These are phyloP conservation scores for Phortica variegata DNA, from an alignment of 1,140 invertebrate species.

Conservation along the genomic window DNA sequence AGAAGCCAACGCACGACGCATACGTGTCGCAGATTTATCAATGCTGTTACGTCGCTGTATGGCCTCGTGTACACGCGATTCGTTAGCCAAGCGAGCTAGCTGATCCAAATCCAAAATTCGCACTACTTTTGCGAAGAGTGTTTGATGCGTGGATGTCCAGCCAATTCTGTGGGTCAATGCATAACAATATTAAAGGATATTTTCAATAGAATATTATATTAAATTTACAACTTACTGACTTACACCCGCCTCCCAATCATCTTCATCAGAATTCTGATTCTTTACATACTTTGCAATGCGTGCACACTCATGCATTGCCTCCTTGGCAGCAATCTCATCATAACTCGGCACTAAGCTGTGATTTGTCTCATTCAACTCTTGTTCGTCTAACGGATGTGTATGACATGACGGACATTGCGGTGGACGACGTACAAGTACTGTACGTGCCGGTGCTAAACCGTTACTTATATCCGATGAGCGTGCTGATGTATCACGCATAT, in stretches of 20 bases:
- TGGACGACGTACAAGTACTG: conserved; percentile 43
- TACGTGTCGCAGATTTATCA: conserved; percentile 70
- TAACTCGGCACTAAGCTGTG: conserved; percentile 59
- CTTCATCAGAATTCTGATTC: conserved; percentile 62
- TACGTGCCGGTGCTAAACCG: conserved; percentile 37
- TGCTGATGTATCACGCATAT: conserved; percentile 36
- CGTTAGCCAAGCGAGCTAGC: conserved; percentile 66
- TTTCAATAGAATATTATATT: background rate
- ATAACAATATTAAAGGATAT: background rate
- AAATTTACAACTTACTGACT: conserved; percentile 60
- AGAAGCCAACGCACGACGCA: conserved; percentile 68
- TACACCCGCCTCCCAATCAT: conserved; percentile 73
- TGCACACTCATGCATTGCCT: conserved; percentile 74
- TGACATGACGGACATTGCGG: conserved; percentile 52
- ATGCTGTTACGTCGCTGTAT: conserved; percentile 68
- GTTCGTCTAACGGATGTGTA: conserved; percentile 38
- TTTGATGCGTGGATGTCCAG: conserved; percentile 68
- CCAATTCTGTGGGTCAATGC: conserved; percentile 63
- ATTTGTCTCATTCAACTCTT: conserved; percentile 32
- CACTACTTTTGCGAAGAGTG: conserved; percentile 68
- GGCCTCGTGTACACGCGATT: conserved; percentile 64
- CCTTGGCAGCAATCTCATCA: conserved; percentile 65
- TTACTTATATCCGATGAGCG: conserved; percentile 28
- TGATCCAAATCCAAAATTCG: conserved; percentile 72
- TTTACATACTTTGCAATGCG: conserved; percentile 64